Conservation (phyloP, 2,888 invertebrate species). For the Lottia gigantea region DNA sequence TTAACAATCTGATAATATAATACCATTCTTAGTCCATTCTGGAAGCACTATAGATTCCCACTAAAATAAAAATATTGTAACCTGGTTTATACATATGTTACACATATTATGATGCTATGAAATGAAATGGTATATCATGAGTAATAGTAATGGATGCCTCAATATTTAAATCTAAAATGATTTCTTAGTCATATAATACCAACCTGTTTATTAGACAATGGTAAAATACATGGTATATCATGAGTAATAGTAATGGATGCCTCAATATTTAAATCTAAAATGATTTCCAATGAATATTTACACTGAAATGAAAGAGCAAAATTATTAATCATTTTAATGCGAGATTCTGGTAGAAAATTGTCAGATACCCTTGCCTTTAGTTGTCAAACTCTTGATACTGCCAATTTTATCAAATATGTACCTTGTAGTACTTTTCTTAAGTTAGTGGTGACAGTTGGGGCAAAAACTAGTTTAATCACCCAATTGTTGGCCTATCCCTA, state of each 20-base stretch:
- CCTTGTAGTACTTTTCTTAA: too few species aligned
- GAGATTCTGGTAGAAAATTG: too few species aligned
- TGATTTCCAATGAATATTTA: slow-evolving; percentile 28
- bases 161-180: background rate
- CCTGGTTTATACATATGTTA: background rate
- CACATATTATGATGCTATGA: background rate
- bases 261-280: slow-evolving; percentile 23
- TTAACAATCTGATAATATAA: too few species aligned
- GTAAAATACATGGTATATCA: slow-evolving; percentile 32
- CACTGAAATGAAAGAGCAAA: slow-evolving; percentile 18
- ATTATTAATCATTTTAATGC: background rate
- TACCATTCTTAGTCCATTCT: slow-evolving; percentile 39
- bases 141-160: too few species aligned
- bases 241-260: slow-evolving; percentile 23
- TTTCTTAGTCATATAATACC: background rate
- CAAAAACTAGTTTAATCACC: too few species aligned
- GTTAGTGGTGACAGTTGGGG: too few species aligned
- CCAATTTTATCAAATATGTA: too few species aligned
- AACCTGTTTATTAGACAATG: slow-evolving; percentile 30
- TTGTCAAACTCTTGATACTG: too few species aligned
- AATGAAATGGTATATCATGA: too few species aligned
- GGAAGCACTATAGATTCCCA: slow-evolving; percentile 41
- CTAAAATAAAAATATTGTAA: slow-evolving; percentile 31
- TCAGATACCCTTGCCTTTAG: too few species aligned
- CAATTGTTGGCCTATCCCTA: too few species aligned